A percentile compares a stretch with the other conserved stretches of the same genome.
phyloP scores from a whole-genome alignment of 2,113 vertebrate species.

The Tilapia sparmanii region DNA sequence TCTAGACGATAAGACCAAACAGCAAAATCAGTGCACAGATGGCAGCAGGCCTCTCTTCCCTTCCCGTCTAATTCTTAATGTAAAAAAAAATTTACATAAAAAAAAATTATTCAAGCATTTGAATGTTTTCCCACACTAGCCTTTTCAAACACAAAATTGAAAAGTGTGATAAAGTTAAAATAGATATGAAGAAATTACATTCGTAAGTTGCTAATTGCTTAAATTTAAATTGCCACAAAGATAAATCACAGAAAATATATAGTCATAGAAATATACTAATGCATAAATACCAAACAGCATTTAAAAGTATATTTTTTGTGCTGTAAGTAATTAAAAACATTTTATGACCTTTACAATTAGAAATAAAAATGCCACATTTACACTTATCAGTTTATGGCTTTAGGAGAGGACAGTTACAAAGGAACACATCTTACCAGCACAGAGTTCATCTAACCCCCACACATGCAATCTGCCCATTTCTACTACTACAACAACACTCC shows the following conservation, averaged over 20 bases:
- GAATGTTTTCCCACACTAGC: background rate
- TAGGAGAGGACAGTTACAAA: background rate
- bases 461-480: background rate
- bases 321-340: background rate
- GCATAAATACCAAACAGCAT: background rate
- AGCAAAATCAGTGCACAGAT: background rate
- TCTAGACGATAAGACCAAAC: background rate
- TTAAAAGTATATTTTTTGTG: background rate
- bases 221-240: background rate
- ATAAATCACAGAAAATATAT: background rate
- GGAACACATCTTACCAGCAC: background rate
- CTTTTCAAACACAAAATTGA: background rate
- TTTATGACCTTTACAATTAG: background rate
- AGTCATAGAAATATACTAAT: background rate
- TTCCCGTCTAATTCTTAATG: background rate
- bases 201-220: background rate
- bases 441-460: background rate
- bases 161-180: background rate
- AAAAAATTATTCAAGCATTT: background rate
- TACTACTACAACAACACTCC: background rate
- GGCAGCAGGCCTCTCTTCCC: background rate
- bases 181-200: background rate
- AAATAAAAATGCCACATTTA: background rate
- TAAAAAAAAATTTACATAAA: background rate
- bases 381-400: background rate